phyloP scores from a whole-genome alignment of 2,113 vertebrate genomes.

The Corydoras sp. region DNA sequence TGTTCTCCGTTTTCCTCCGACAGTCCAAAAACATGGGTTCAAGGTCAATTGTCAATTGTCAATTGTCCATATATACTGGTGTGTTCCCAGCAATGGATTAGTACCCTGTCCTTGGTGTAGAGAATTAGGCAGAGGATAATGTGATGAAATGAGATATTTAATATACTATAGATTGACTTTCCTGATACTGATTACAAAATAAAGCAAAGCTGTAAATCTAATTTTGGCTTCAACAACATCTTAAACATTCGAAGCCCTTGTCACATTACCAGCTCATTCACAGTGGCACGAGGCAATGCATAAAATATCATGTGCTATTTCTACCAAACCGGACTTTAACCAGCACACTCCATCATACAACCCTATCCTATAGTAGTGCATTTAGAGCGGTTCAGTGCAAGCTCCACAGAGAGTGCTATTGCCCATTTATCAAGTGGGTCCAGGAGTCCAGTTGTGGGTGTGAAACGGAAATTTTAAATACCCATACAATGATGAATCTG shows the following conservation, averaged over 20 bases:
- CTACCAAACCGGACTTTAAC: background rate
- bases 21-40: too few species aligned
- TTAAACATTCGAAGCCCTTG: background rate
- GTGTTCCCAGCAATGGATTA: too few species aligned
- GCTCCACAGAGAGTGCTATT: background rate
- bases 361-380: background rate
- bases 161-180: too few species aligned
- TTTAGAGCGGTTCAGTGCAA: background rate
- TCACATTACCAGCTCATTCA: background rate
- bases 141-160: too few species aligned
- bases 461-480: background rate
- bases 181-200: too few species aligned
- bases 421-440: background rate
- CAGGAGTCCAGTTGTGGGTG: background rate
- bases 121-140: too few species aligned
- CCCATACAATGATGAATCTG: background rate
- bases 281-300: background rate
- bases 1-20: too few species aligned
- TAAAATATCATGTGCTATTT: background rate
- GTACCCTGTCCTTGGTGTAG: too few species aligned
- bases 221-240: background rate
- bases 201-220: too few species aligned
- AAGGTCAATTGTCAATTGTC: too few species aligned
- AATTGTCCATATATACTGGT: too few species aligned
- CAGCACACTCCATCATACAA: background rate